Base-by-base conservation (phyloP, 2,888 invertebrate species). In the Orthosia cruda region DNA sequence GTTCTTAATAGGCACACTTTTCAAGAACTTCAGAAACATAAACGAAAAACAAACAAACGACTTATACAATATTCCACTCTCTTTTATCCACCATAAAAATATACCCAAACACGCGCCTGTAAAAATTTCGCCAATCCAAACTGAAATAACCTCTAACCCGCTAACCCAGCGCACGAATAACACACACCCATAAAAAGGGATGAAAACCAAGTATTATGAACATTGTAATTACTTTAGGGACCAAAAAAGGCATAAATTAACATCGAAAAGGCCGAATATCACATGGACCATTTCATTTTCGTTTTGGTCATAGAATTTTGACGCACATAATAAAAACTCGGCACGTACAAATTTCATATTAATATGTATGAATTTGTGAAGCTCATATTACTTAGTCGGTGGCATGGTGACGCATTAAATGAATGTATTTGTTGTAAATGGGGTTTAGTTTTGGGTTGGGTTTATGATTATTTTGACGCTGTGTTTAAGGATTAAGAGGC, bases 291-390 rank as follows among this genome's bases (percentile, higher is more conserved):
- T 94, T 94, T 92, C 92, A 85, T 90, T 92, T 91, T 91, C 92
- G 91, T 93, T 92, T 91, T 90, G 90, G 88, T 89, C 90, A 89
- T 88, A 90, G 87, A 91, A 89, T 90, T 92, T 93, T 93, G 93
- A 93, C 91, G 89, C 85, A 79, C 62, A 85, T 88, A 89, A 94
- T 94, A 94, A 94, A 94, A 92, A 93, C 84, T 77, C 89, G 86
- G 87, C 93, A 92, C 94, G 94, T 92, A 89, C 86, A 78, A 86
- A 63, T 71, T 16, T 84, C 78, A 80, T 91, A 92, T 94, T 93
- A 94, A 94, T 94, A 94, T 95, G 92, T 93, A 94, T 94, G 93
- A 93, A 93, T 91, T 92, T 91, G 91, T 89, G 88, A 85, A 83
- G 71, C 87, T 89, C 89, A 88, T 89, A 90, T 90, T 91, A 89